These are phyloP conservation scores for Anguilla pacifica DNA, from an alignment of 2,797 vertebrate genomes.

Conservation along the genomic window DNA sequence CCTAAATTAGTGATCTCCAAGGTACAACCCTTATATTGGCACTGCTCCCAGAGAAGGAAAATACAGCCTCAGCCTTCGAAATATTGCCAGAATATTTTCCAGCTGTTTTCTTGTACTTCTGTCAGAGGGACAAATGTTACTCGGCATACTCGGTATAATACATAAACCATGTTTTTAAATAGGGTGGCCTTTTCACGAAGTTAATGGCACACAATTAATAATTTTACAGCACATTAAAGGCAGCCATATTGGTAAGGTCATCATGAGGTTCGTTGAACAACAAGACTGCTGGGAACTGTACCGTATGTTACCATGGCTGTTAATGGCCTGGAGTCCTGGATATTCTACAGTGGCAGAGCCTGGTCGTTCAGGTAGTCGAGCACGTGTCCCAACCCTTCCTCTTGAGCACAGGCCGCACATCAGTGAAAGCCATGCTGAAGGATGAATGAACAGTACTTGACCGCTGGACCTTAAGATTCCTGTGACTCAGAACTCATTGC, in stretches of 20 bases:
- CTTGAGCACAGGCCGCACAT: background rate
- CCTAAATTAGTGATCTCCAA: background rate
- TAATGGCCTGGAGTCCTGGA: background rate
- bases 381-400: background rate
- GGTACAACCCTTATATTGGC: background rate
- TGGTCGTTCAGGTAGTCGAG: conserved; percentile 8
- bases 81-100: background rate
- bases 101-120: conserved; percentile 1
- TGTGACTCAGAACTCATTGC: conserved; percentile 36
- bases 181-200: conserved; percentile 18
- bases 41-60: background rate
- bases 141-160: background rate
- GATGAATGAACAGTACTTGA: conserved; percentile 73
- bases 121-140: background rate
- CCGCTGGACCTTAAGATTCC: conserved; percentile 40
- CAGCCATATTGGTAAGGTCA: background rate
- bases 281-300: background rate
- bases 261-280: background rate
- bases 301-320: background rate
- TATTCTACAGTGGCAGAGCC: background rate
- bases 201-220: background rate
- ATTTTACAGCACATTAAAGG: background rate
- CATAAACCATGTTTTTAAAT: background rate
- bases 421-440: conserved; percentile 40
- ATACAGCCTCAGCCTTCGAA: background rate